Conservation (phyloP, 2,888 invertebrate genomes). For the Plebejus anna region DNA sequence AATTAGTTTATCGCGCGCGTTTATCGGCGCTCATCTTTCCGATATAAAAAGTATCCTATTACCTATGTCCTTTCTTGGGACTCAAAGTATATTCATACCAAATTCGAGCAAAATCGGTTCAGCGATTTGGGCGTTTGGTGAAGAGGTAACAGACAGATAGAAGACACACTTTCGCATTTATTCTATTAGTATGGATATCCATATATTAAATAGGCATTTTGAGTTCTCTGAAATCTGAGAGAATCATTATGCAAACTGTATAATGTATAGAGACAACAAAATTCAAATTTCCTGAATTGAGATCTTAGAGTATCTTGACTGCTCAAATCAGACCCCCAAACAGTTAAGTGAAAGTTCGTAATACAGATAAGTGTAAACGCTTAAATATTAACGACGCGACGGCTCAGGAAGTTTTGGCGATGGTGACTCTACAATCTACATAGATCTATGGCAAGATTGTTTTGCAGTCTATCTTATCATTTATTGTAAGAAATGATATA, state of each 20-base stretch:
- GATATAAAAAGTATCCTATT: too few species aligned
- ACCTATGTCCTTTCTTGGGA: too few species aligned
- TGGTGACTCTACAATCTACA: slow-evolving; percentile 58
- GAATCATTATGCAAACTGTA: not conserved
- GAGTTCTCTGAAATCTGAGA: not conserved
- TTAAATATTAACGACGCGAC: slow-evolving; percentile 48
- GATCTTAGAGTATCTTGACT: not conserved
- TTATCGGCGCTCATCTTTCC: too few species aligned
- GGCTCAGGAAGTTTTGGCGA: slow-evolving; percentile 40
- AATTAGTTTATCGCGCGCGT: too few species aligned
- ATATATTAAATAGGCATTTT: not conserved
- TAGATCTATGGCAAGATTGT: slow-evolving; percentile 42
- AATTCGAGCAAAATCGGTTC: too few species aligned
- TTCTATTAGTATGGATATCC: too few species aligned
- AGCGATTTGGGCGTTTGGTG: too few species aligned
- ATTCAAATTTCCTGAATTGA: not conserved
- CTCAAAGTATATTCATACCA: too few species aligned
- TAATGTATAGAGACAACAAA: not conserved
- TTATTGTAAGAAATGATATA: slow-evolving; percentile 46
- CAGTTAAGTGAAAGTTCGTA: not conserved
- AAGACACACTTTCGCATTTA: too few species aligned
- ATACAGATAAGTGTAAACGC: slow-evolving; percentile 40
- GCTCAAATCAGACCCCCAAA: not conserved
- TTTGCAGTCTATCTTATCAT: slow-evolving; percentile 50
- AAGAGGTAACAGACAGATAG: too few species aligned